Conservation (phyloP, 2,888 invertebrate species). For the Diaphora mendica region DNA sequence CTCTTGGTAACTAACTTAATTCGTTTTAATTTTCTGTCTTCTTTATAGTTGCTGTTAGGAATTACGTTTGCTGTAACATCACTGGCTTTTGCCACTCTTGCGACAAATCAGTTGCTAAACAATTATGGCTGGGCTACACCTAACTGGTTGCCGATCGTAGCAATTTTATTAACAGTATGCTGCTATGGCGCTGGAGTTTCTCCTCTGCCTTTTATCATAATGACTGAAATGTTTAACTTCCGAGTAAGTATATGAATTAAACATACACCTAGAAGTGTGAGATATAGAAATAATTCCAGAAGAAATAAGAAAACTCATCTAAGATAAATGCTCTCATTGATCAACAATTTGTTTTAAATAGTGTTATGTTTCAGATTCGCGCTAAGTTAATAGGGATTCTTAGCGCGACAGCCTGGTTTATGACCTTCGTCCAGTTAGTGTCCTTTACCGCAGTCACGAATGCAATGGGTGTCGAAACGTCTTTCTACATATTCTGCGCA, state of each 20-base stretch:
- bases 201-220: slow-evolving; percentile 62
- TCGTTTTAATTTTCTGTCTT: neutral
- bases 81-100: slow-evolving; percentile 51
- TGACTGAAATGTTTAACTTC: slow-evolving; percentile 69
- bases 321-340: too few relatives aligned
- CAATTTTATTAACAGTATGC: slow-evolving; percentile 51
- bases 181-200: slow-evolving; percentile 60
- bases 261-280: neutral
- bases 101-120: slow-evolving; percentile 47
- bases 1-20: too few relatives aligned
- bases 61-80: slow-evolving; percentile 42
- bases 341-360: neutral
- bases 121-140: slow-evolving; percentile 45
- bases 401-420: slow-evolving; percentile 59
- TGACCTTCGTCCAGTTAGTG: slow-evolving; percentile 55
- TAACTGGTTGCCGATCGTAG: slow-evolving; percentile 56
- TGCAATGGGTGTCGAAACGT: slow-evolving; percentile 62
- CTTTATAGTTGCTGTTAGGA: slow-evolving; percentile 53
- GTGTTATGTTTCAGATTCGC: slow-evolving; percentile 55
- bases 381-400: slow-evolving; percentile 62
- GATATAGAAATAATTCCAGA: neutral
- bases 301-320: too few relatives aligned
- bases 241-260: slow-evolving; percentile 52
- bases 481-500: slow-evolving; percentile 67
- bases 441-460: slow-evolving; percentile 50